phyloP scores from a whole-genome alignment of 2,888 invertebrate species.

The Sinelater perroti region DNA sequence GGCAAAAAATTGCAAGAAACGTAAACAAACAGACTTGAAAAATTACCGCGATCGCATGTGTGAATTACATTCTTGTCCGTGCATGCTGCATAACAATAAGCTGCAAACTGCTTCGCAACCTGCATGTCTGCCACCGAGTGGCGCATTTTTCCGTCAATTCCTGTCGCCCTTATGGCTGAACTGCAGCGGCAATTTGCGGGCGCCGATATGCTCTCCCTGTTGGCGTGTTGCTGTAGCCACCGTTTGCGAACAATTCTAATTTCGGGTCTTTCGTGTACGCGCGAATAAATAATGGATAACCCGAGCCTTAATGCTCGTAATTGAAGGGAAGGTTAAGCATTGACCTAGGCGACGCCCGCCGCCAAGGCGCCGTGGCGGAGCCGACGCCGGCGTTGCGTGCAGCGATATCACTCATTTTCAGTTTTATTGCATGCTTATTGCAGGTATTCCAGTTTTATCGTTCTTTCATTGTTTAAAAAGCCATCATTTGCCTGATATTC shows the following conservation, averaged over 20 bases:
- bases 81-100: slow-evolving; percentile 25
- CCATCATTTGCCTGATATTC: slow-evolving; percentile 27
- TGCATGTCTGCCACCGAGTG: slow-evolving; percentile 6
- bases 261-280: slow-evolving; percentile 29
- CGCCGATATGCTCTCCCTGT: slow-evolving; percentile 8
- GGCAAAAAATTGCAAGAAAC: not conserved
- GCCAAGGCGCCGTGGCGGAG: slow-evolving; percentile 45
- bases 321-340: slow-evolving; percentile 38
- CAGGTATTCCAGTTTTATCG: slow-evolving; percentile 45
- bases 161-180: not conserved
- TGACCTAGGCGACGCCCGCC: slow-evolving; percentile 46
- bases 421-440: slow-evolving; percentile 46
- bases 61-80: slow-evolving; percentile 16
- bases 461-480: slow-evolving; percentile 40
- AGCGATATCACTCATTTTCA: slow-evolving; percentile 47
- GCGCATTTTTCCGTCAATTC: slow-evolving; percentile 12
- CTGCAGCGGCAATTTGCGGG: not conserved
- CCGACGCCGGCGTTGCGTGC: slow-evolving; percentile 45
- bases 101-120: slow-evolving; percentile 1
- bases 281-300: slow-evolving; percentile 36
- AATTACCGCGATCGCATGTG: slow-evolving; percentile 11
- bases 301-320: slow-evolving; percentile 32
- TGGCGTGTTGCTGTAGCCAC: slow-evolving; percentile 20
- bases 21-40: slow-evolving; percentile 10
- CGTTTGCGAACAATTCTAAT: slow-evolving; percentile 21